A percentile compares a stretch with the other conserved stretches of the same genome.
These are phyloP conservation scores for Dryobotodes eremita DNA, from an alignment of 2,888 invertebrate species.

Conservation along the genomic window DNA sequence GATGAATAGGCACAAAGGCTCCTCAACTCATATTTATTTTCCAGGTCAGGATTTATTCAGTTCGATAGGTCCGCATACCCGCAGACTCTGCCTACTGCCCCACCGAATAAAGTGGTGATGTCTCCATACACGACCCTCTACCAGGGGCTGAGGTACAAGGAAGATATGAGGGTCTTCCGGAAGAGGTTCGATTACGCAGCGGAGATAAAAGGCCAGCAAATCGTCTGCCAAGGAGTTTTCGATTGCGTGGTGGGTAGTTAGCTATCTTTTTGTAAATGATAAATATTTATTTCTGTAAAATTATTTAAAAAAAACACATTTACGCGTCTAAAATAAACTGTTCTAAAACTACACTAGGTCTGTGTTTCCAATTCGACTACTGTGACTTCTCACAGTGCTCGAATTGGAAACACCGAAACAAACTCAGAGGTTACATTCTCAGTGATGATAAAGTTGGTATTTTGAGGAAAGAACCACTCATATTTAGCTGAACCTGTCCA, in stretches of 20 bases:
- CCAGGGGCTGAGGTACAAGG: slow-evolving; percentile 73
- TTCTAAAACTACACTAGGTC: not conserved
- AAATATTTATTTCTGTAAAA: not conserved
- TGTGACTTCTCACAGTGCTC: too few species aligned
- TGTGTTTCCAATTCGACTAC: not conserved
- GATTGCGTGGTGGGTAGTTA: slow-evolving; percentile 76
- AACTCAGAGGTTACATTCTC: not conserved
- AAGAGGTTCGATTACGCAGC: slow-evolving; percentile 74
- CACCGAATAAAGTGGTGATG: slow-evolving; percentile 14
- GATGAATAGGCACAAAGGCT: not conserved
- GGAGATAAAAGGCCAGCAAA: slow-evolving; percentile 70
- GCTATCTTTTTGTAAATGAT: not conserved
- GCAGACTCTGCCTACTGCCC: slow-evolving; percentile 69
- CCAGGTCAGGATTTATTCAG: slow-evolving; percentile 57
- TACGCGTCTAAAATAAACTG: not conserved
- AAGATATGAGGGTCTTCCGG: slow-evolving; percentile 76
- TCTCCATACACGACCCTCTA: slow-evolving; percentile 75
- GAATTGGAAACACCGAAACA: not conserved
- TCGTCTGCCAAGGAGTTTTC: slow-evolving; percentile 74
- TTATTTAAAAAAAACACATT: not conserved
- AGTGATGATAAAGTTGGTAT: not conserved
- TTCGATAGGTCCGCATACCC: slow-evolving; percentile 67
- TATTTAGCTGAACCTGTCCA: not conserved
- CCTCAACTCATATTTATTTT: slow-evolving; percentile 22
- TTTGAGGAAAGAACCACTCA: not conserved